These are phyloP conservation scores for Isoperla grammatica DNA, from an alignment of 2,888 invertebrate genomes.

Conservation along the genomic window DNA sequence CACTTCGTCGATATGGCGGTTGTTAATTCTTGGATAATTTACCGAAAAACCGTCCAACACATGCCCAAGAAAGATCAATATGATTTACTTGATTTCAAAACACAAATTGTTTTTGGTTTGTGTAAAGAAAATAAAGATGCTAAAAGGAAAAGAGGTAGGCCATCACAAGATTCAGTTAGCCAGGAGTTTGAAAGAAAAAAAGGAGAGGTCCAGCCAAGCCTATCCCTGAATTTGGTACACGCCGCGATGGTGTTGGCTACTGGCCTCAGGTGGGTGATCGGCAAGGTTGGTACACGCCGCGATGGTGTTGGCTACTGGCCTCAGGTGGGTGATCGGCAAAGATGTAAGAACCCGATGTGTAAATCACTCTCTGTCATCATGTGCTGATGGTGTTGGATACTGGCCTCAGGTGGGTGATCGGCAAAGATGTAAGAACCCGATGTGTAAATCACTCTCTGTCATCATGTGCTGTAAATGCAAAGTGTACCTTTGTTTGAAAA, in stretches of 20 bases:
- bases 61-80: too few species aligned
- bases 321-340: neutral
- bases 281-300: neutral
- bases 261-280: neutral
- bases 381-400: too few species aligned
- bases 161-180: too few species aligned
- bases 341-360: neutral
- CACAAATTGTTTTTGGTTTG: too few species aligned
- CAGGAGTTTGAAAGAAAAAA: too few species aligned
- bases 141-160: too few species aligned
- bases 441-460: neutral
- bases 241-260: neutral
- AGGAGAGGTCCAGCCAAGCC: neutral
- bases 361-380: neutral
- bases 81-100: too few species aligned
- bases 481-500: too few species aligned
- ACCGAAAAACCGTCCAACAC: neutral
- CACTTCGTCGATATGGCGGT: constrained; percentile 17
- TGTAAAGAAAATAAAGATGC: too few species aligned
- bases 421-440: neutral
- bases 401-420: too few species aligned
- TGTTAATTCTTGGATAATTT: constrained; percentile 23
- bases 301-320: constrained; percentile 6
- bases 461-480: too few species aligned
- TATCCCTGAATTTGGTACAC: neutral